Evolutionary conservation across 2,888 invertebrate genomes (phyloP), one percentile per base, ranked within the genome.

Genomic region (Ormyrus labotus): DNA sequence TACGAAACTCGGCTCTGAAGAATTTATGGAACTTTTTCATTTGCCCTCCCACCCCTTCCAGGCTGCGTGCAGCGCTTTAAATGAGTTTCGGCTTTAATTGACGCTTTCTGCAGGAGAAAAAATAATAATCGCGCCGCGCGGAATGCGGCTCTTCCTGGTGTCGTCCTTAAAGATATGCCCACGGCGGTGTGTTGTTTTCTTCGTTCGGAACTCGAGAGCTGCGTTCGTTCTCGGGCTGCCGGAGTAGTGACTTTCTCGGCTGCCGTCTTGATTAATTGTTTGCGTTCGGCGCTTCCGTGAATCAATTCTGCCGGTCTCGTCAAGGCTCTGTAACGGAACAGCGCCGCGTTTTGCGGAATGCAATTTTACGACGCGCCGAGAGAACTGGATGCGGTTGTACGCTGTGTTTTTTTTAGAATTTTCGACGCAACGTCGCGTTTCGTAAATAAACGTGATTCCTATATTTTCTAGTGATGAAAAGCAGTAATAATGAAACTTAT

Each of bases 241-340:
- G 34, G 2, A 2, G 13, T 57, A 19, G 45, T 3, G 69, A 57
- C 11, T n/a, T 69, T 69, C 55, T 63, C 57, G 9, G 13, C 47
- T 13, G 10, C 65, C 67, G 60, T 58, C 67, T 58, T 63, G 65
- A 78, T 78, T 51, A 45, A 78, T 71, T 65, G 78, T 58, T 70
- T 50, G 19, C 48, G 11, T 45, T 63, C 55, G 34, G 53, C 19
- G 50, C 71, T 78, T 76, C 71, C 64, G 78, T 34, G 47, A 78
- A 78, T 71, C 9, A 45, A 77, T 70, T 63, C 19, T 57, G 45
- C 48, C 34, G 45, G 47, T 55, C 11, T n/a, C n/a, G 61, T 63
- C 71, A 78, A 48, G 72, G 65, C 10, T 55, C 45, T 10, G 7
- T 60, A 53, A 57, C 51, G 60, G 63, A n/a, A 34, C 10, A 19